Base-by-base conservation (phyloP, 2,888 invertebrate genomes). In the Watsonalla cultraria region DNA sequence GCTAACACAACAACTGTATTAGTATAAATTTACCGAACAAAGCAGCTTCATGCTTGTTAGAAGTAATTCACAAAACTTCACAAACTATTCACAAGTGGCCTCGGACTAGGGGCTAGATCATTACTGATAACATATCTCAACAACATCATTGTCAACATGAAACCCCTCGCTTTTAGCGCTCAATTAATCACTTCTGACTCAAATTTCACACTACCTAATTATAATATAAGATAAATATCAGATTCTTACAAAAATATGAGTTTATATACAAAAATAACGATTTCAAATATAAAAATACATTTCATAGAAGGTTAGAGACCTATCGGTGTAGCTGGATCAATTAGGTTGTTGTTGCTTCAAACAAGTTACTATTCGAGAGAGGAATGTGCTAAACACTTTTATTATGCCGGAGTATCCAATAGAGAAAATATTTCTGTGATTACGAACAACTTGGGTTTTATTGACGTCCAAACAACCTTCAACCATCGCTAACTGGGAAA, bases 91-190 rank as follows among this genome's bases (percentile, higher is more conserved):
- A 47, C 7, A 13, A 14, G n/a, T 7, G 33, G 34, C 5, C 15
- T 49, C 51, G 37, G 58, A 54, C 54, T 53, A 58, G 60, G 55
- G 58, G 51, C 51, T 54, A 61, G 14, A 71, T 68, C 60, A 60
- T 55, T 65, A 66, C 65, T 65, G 58, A 60, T 51, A 64, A 60
- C 61, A 60, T 55, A 51, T 63, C 65, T 64, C 60, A 64, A 60
- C 60, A 59, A 56, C 57, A 55, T 56, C 57, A 56, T 51, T 51
- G 48, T 53, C 53, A 47, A 9, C 48, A 58, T 51, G 45, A 51
- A 46, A 45, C 51, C 52, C 53, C 13, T 52, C 15, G 54, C 57
- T 53, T 54, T 65, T 49, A 58, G 48, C 47, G 50, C 45, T n/a
- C 37, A 46, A 66, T 68, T 51, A 51, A 65, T 65, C 63, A 64